These are phyloP conservation scores for Protonibea diacanthus DNA, from an alignment of 2,797 vertebrate species.

Conservation along the genomic window DNA sequence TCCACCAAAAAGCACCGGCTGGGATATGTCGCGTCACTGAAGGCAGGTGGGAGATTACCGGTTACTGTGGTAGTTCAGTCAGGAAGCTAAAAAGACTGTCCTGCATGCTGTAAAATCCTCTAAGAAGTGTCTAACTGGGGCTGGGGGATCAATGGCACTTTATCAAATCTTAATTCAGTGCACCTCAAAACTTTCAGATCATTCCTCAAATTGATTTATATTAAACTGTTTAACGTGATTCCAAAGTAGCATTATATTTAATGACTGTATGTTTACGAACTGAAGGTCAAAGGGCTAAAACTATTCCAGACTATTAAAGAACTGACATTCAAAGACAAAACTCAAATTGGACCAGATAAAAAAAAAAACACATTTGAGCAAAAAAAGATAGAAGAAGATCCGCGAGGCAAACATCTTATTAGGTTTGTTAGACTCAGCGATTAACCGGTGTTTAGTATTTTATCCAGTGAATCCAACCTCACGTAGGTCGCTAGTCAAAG, in stretches of 20 bases:
- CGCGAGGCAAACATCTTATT: not conserved
- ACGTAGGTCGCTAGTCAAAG: not conserved
- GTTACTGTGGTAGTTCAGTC: slow-evolving; percentile 1
- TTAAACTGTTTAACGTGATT: not conserved
- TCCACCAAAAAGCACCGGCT: slow-evolving; percentile 31
- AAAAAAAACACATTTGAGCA: not conserved
- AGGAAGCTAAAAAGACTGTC: not conserved
- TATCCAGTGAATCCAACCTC: not conserved
- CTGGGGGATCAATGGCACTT: not conserved
- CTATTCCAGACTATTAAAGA: not conserved
- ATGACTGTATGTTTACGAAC: not conserved
- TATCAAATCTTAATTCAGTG: not conserved
- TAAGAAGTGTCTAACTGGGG: not conserved
- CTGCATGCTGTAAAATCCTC: not conserved
- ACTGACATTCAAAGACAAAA: not conserved
- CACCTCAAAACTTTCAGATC: not conserved
- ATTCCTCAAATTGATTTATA: not conserved
- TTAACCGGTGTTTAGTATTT: not conserved
- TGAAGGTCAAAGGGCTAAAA: not conserved
- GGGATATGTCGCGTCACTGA: slow-evolving; percentile 31
- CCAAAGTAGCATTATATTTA: not conserved
- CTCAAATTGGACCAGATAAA: not conserved
- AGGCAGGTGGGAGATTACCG: slow-evolving; percentile 26
- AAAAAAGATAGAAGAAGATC: not conserved
- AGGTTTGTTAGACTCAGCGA: not conserved